phyloP scores from a whole-genome alignment of 2,797 vertebrate species.

The Chromis chromis region DNA sequence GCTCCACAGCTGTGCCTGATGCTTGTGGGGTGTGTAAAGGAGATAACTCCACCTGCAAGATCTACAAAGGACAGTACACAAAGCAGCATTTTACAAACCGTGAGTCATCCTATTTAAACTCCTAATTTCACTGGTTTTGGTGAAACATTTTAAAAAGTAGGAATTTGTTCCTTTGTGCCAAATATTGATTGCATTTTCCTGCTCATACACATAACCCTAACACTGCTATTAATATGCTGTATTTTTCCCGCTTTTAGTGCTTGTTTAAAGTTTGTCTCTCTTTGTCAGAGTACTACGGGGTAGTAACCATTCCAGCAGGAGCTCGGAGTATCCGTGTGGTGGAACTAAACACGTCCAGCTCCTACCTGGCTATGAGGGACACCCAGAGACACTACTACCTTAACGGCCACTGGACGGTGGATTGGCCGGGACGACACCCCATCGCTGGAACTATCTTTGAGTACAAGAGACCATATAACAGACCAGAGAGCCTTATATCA shows the following conservation, averaged over 20 bases:
- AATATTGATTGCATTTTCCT: no score
- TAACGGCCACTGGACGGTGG: constrained; percentile 90
- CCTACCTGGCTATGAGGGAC: constrained; percentile 89
- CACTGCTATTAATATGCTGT: background rate
- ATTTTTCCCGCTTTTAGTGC: background rate
- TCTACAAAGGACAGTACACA: constrained; percentile 87
- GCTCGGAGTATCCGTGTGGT: constrained; percentile 87
- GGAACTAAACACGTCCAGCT: constrained; percentile 88
- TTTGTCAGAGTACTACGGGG: constrained; percentile 86
- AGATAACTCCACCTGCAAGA: constrained; percentile 89
- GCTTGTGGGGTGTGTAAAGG: constrained; percentile 90
- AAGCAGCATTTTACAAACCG: constrained; percentile 88
- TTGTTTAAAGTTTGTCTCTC: constrained; percentile 5
- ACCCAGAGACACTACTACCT: constrained; percentile 86
- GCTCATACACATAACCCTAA: no score
- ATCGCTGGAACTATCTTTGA: constrained; percentile 89
- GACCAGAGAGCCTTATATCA: constrained; percentile 88
- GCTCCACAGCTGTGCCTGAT: constrained; percentile 86
- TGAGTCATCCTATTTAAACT: constrained; percentile 69
- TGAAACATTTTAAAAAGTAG: background rate
- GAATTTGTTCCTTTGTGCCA: background rate
- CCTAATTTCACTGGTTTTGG: background rate
- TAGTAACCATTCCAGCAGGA: constrained; percentile 88
- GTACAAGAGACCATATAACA: constrained; percentile 88
- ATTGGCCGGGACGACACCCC: constrained; percentile 89